These are phyloP conservation scores for Drosophila flavopinicola DNA, from an alignment of 2,888 invertebrate genomes.

Conservation along the genomic window DNA sequence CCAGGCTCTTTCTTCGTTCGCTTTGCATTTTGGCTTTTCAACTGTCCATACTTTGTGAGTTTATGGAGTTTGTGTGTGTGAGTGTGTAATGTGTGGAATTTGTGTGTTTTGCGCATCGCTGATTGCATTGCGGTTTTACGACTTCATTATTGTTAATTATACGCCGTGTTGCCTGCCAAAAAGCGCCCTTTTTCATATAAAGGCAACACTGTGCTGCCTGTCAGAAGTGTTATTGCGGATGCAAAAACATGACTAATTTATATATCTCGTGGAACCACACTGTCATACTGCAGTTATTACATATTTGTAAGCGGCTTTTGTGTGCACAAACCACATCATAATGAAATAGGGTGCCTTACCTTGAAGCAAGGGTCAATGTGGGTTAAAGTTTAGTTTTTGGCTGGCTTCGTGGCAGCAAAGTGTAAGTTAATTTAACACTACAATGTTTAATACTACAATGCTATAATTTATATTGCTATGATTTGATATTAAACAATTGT, in stretches of 20 bases:
- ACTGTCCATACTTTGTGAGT: slow-evolving; percentile 27
- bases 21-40: slow-evolving; percentile 58
- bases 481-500: no score
- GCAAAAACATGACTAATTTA: slow-evolving; percentile 54
- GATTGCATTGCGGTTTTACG: slow-evolving; percentile 80
- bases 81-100: slow-evolving; percentile 33
- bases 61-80: slow-evolving; percentile 6
- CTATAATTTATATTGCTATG: no score
- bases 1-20: slow-evolving; percentile 22
- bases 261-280: slow-evolving; percentile 33
- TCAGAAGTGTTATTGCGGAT: slow-evolving; percentile 38
- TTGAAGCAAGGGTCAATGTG: background rate
- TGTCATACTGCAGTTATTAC: slow-evolving; percentile 27
- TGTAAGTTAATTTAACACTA: no score
- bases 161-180: slow-evolving; percentile 58
- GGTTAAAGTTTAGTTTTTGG: background rate
- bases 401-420: no score
- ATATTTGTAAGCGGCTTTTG: slow-evolving; percentile 15
- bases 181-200: slow-evolving; percentile 11
- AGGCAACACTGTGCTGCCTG: slow-evolving; percentile 11
- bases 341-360: slow-evolving; percentile 5
- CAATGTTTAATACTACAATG: no score
- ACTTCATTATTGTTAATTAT: slow-evolving; percentile 81
- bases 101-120: slow-evolving; percentile 78
- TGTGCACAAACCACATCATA: slow-evolving; percentile 22